Evolutionary conservation across 2,888 invertebrate species (phyloP).

Genomic region (Plusia festucae): DNA sequence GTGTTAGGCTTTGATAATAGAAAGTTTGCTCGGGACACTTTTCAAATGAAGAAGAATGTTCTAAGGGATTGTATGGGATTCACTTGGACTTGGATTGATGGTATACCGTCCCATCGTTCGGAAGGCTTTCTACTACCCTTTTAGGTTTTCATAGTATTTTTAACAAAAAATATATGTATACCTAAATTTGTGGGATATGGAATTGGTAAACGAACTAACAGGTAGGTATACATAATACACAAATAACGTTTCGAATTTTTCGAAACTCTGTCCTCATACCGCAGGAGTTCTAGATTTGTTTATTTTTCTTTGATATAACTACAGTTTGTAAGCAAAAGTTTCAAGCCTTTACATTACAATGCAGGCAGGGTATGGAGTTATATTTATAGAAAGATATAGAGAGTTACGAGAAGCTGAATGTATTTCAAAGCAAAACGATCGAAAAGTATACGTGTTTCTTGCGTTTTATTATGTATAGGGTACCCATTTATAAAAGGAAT

Average conservation of each 20-base stretch:
- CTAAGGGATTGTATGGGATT: no score
- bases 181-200: no score
- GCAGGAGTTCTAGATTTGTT: constrained; percentile 44
- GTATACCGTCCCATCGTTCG: no score
- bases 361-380: constrained; percentile 54
- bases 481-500: constrained; percentile 33
- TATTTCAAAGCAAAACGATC: constrained; percentile 56
- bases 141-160: no score
- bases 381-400: constrained; percentile 56
- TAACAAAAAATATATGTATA: no score
- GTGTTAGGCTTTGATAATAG: no score
- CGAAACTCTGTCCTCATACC: constrained; percentile 27
- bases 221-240: constrained; percentile 9
- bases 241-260: constrained; percentile 37
- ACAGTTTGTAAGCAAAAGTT: constrained; percentile 47
- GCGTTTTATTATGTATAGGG: constrained; percentile 31
- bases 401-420: constrained; percentile 61
- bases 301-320: constrained; percentile 44
- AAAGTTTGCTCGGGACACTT: no score
- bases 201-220: no score
- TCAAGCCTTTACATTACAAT: constrained; percentile 56
- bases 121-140: no score
- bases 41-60: no score
- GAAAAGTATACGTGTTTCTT: constrained; percentile 33
- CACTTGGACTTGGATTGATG: no score